Conservation (phyloP, 2,888 invertebrate genomes). For the Scaptomyza polygonia region DNA sequence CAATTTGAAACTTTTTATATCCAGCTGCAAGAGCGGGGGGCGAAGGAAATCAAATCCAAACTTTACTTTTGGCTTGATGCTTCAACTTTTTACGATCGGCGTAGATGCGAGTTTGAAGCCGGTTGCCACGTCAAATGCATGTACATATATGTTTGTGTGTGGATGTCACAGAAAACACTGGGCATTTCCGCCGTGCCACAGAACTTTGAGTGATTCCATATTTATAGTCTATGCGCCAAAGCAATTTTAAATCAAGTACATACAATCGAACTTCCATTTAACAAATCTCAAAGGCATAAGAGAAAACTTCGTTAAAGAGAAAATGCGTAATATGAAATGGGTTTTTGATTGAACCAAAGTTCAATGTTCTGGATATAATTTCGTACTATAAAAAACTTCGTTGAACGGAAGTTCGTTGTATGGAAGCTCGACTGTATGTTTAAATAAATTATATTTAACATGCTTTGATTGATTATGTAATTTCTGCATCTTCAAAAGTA, state of each 20-base stretch:
- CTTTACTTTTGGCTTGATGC: constrained; percentile 40
- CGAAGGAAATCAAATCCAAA: constrained; percentile 19
- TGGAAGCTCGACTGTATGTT: not conserved
- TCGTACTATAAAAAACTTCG: too few relatives aligned
- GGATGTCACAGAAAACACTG: not conserved
- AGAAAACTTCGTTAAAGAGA: too few relatives aligned
- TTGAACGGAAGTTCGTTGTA: too few relatives aligned
- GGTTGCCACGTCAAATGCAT: constrained; percentile 4
- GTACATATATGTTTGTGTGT: not conserved
- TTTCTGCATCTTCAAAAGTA: not conserved
- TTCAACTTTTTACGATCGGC: constrained; percentile 74
- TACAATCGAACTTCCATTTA: too few relatives aligned
- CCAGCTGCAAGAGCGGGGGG: too few relatives aligned
- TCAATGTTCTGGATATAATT: too few relatives aligned
- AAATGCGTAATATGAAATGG: too few relatives aligned
- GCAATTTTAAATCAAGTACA: too few relatives aligned
- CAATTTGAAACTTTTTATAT: constrained; percentile 71
- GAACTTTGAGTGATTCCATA: not conserved
- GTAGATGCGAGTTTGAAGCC: constrained; percentile 51
- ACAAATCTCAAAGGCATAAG: too few relatives aligned
- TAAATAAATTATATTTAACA: not conserved
- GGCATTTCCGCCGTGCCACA: not conserved
- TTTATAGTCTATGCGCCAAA: not conserved
- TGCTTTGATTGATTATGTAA: not conserved
- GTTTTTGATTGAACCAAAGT: too few relatives aligned